Conservation (phyloP, 2,888 invertebrate genomes). For the Rhagonycha lutea region DNA sequence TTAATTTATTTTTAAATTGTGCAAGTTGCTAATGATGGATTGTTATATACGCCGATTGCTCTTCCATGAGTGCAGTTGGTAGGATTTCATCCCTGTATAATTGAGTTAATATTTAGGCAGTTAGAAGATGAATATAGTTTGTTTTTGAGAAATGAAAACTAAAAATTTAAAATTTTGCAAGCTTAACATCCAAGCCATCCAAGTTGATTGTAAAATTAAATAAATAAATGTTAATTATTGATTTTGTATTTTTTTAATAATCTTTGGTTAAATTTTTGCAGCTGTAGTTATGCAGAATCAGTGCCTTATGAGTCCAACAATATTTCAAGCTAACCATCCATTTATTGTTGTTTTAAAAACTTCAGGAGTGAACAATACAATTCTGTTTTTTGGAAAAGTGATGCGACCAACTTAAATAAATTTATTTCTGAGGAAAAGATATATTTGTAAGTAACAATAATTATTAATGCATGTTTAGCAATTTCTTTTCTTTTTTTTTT, state of each 20-base stretch:
- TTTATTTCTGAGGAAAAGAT: too few relatives aligned
- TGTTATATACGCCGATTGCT: too few relatives aligned
- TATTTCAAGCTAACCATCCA: constrained; percentile 1
- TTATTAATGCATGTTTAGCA: too few relatives aligned
- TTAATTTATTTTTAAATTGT: constrained; percentile 5
- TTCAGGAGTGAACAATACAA: not conserved
- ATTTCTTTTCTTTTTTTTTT: too few relatives aligned
- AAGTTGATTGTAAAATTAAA: not conserved
- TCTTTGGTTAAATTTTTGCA: not conserved
- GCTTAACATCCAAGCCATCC: not conserved
- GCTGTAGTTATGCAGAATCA: not conserved
- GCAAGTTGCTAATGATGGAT: not conserved
- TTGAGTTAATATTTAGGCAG: constrained; percentile 45
- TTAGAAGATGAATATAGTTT: constrained; percentile 17
- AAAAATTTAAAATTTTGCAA: not conserved
- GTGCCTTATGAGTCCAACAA: not conserved
- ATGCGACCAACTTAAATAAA: not conserved
- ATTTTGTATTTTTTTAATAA: not conserved
- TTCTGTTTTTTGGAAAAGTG: not conserved
- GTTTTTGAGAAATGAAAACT: constrained; percentile 23
- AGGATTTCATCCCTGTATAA: constrained; percentile 54
- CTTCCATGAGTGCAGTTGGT: constrained; percentile 42
- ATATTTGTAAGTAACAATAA: too few relatives aligned
- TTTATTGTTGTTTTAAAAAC: constrained; percentile 14
- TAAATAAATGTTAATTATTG: not conserved